Evolutionary conservation across 2,797 vertebrate species (phyloP), one percentile per base, ranked within the genome.

Genomic region (Oryzias dopingdopingensis): DNA sequence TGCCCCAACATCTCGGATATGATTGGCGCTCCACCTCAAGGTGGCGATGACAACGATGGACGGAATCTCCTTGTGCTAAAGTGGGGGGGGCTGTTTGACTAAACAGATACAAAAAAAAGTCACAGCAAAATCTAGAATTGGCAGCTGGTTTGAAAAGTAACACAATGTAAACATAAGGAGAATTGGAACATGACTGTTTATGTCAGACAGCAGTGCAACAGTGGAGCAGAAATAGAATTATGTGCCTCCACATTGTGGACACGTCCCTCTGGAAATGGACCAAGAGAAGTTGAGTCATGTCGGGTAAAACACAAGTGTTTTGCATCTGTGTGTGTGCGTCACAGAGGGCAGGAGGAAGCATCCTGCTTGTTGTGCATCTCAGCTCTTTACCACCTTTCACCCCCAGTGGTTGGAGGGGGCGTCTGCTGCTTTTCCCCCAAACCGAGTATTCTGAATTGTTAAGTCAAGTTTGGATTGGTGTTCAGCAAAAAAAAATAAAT

Each of bases 71-170:
- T 42, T 46, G 59, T 22, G 59, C n/a, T 18, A 71, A 24, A 18
- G 49, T 13, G 32, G 32, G 6, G 49, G 59, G 49, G 60, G 51
- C 55, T 52, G 5, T 52, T 42, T 49, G 5, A 78, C 55, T 51
- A 64, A n/a, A 65, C 24, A 23, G 50, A 80, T 47, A 16, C 7
- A 51, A 4, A 53, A 72, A 72, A 73, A 62, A n/a, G 57, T 68
- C 49, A 77, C 57, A 54, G 59, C 4, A 41, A 74, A 62, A 72
- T 44, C 56, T 26, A 56, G 59, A 58, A 41, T 77, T 84, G 79
- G 85, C 81, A 71, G 76, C 81, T 67, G 54, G 49, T 67, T 65
- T 73, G 10, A 49, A 42, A 42, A 45, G 26, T 47, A 70, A 76
- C 50, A 77, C 47, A 48, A 40, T 37, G 46, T 51, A 64, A 77